Evolutionary conservation across 2,113 vertebrate species (phyloP).

Genomic region (Mola mola): DNA sequence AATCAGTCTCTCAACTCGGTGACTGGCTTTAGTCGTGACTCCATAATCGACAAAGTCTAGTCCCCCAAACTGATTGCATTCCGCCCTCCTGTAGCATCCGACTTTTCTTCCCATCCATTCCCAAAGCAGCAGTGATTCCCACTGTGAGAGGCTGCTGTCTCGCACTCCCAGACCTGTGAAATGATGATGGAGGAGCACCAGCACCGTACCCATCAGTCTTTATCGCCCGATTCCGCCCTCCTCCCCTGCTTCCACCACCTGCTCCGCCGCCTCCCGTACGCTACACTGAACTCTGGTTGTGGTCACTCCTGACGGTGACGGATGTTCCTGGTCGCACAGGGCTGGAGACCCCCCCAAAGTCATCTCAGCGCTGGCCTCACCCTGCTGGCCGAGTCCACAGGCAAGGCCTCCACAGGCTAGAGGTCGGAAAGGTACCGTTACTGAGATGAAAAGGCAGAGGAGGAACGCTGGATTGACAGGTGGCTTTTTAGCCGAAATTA

Average conservation of each 20-base stretch:
- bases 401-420: slow-evolving; percentile 35
- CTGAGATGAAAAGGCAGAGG: background rate
- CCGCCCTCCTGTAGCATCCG: slow-evolving; percentile 54
- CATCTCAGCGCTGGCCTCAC: slow-evolving; percentile 42
- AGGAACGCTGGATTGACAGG: background rate
- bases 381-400: slow-evolving; percentile 30
- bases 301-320: slow-evolving; percentile 74
- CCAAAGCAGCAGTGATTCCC: slow-evolving; percentile 63
- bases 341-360: slow-evolving; percentile 57
- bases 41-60: slow-evolving; percentile 41
- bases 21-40: slow-evolving; percentile 35
- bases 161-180: slow-evolving; percentile 72
- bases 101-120: slow-evolving; percentile 67
- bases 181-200: slow-evolving; percentile 81
- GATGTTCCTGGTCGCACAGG: slow-evolving; percentile 58
- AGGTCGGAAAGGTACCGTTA: slow-evolving; percentile 28
- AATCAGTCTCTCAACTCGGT: slow-evolving; percentile 54
- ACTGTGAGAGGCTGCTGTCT: slow-evolving; percentile 68
- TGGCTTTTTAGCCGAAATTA: slow-evolving; percentile 41
- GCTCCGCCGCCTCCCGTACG: slow-evolving; percentile 31
- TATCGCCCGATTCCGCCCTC: slow-evolving; percentile 55
- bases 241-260: slow-evolving; percentile 14
- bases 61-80: slow-evolving; percentile 56
- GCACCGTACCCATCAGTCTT: slow-evolving; percentile 79
- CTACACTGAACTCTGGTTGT: slow-evolving; percentile 52